Percentiles rank a stretch among this genome's conserved stretches.
phyloP scores from a whole-genome alignment of 2,797 vertebrate genomes.

The Antrozous pallidus region DNA sequence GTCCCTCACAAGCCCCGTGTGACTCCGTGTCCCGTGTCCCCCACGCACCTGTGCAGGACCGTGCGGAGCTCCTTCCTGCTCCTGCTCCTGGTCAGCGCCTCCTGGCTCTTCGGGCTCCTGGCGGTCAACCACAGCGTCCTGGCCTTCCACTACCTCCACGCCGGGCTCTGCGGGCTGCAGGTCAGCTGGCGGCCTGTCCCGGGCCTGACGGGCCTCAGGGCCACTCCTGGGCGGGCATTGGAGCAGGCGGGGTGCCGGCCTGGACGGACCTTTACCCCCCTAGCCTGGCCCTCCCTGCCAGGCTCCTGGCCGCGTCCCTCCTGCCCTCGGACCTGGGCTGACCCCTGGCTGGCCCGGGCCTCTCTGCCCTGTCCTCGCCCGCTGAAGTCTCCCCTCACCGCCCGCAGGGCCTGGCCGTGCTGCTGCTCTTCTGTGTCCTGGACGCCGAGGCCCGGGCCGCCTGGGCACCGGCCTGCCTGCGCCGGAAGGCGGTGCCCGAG shows the following conservation, averaged over 20 bases:
- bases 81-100: constrained; percentile 93
- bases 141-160: constrained; percentile 98
- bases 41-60: constrained; percentile 84
- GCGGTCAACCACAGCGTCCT: constrained; percentile 98
- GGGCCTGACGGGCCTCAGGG: neutral
- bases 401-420: constrained; percentile 89
- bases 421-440: constrained; percentile 93
- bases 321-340: no score
- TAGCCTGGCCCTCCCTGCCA: neutral
- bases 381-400: constrained; percentile 6
- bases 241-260: no score
- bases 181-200: constrained; percentile 77
- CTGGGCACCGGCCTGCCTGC: constrained; percentile 92
- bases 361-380: neutral
- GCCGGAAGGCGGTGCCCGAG: constrained; percentile 91
- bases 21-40: constrained; percentile 64
- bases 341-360: no score
- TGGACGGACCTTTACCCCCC: neutral
- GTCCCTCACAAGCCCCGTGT: neutral
- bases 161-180: constrained; percentile 95
- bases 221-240: neutral
- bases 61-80: constrained; percentile 95
- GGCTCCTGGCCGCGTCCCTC: neutral
- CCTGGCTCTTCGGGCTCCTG: constrained; percentile 98
- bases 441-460: constrained; percentile 93